These are phyloP conservation scores for Spheniscus humboldti DNA, from an alignment of 2,797 vertebrate genomes.

Conservation along the genomic window DNA sequence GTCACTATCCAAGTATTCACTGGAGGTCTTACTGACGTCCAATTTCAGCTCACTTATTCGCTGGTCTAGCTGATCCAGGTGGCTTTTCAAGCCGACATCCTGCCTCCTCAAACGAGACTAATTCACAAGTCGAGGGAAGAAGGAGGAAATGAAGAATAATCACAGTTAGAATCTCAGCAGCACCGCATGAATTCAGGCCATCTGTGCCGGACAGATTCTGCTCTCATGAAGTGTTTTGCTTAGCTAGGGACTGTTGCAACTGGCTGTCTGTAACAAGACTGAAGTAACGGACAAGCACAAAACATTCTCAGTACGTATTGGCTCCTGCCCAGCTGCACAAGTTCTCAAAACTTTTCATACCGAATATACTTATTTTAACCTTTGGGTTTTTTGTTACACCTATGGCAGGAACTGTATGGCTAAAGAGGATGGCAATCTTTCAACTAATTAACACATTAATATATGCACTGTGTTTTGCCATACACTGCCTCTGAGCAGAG, in stretches of 20 bases:
- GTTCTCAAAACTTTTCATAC: neutral
- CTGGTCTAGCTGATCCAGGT: slow-evolving; percentile 89
- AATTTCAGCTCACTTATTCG: slow-evolving; percentile 91
- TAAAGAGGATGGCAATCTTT: neutral
- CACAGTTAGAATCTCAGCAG: neutral
- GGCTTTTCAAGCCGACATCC: slow-evolving; percentile 88
- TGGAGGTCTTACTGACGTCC: slow-evolving; percentile 81
- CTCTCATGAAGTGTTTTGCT: neutral
- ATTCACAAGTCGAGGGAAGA: neutral
- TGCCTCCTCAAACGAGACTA: slow-evolving; percentile 87
- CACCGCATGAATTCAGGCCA: neutral
- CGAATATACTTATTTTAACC: neutral
- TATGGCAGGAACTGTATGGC: neutral
- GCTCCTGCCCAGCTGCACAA: neutral
- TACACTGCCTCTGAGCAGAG: neutral
- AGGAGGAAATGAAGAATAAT: slow-evolving; percentile 15
- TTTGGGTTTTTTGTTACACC: neutral
- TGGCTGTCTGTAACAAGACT: neutral
- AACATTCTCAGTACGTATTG: neutral
- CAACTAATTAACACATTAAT: neutral
- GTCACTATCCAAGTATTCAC: slow-evolving; percentile 88
- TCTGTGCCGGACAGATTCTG: neutral
- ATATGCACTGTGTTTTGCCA: neutral
- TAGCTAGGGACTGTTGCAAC: neutral
- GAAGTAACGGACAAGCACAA: neutral